phyloP scores from a whole-genome alignment of 1,140 invertebrate species.

The Bombus fervidus region DNA sequence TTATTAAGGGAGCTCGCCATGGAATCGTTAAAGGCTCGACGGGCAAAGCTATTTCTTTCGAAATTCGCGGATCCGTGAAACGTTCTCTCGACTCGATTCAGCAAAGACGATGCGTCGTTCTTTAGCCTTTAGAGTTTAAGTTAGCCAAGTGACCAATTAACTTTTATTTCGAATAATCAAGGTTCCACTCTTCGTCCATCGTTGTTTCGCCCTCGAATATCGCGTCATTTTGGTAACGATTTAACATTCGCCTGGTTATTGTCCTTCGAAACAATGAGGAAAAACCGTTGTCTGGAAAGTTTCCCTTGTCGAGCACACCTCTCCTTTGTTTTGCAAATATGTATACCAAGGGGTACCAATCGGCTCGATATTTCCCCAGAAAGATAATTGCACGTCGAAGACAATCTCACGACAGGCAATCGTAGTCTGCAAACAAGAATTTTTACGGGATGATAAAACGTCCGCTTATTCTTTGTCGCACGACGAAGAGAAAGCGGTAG shows the following conservation, averaged over 20 bases:
- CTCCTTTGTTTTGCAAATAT: neutral
- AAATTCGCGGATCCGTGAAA: neutral
- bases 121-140: neutral
- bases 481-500: neutral
- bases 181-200: neutral
- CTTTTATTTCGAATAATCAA: neutral
- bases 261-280: neutral
- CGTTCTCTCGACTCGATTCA: neutral
- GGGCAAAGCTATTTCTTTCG: constrained; percentile 7
- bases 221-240: neutral
- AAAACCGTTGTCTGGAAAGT: too few species aligned
- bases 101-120: neutral
- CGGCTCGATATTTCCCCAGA: neutral
- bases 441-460: too few species aligned
- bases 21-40: neutral
- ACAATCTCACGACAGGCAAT: neutral
- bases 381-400: neutral
- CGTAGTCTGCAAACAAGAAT: too few species aligned
- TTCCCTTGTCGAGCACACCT: neutral
- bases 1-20: constrained; percentile 37
- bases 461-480: neutral
- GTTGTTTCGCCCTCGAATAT: neutral
- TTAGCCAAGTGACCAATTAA: constrained; percentile 1
- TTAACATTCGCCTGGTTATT: neutral
- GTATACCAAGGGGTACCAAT: neutral